Evolutionary conservation across 1,140 invertebrate species (phyloP), one percentile per base, ranked within the genome.

Genomic region (Brachionus rotundiformis): DNA sequence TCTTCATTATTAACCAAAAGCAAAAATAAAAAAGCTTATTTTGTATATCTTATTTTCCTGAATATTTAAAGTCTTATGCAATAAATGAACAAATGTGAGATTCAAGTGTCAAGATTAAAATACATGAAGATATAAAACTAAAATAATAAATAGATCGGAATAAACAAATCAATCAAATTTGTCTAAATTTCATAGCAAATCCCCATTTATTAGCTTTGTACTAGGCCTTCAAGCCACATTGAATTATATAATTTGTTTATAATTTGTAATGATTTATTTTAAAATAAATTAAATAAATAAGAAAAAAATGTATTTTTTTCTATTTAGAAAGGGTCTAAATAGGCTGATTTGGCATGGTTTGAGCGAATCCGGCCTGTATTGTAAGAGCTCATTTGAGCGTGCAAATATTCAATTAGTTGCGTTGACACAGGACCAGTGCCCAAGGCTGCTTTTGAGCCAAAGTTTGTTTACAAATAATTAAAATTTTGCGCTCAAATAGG

Each of bases 151-250:
- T 25, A 54, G 47, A 54, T 54, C 47, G 47, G 47, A 54, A 54
- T 54, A 54, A 54, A 54, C 47, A 54, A 54, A 54, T 54, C 47
- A 54, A 54, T 54, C 47, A 54, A 19, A 54, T 54, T 54, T 54
- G 47, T 54, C 47, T 54, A 54, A 19, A 54, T 54, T 54, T 54
- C 47, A 54, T 54, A 19, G 47, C 47, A 16, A 54, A 54, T 54
- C 19, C 19, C 16, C 47, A 54, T 54, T 54, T 19, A 54, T 54
- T 54, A 54, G 10, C 47, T 54, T 8, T 25, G 13, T 7, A 54
- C 4, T 25, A 54, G 47, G 47, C 16, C 47, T 54, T 54, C 16
- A 54, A 54, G 23, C 16, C 47, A 54, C 19, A 54, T 54, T 25
- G 3, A 54, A 25, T 54, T 25, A 54, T 54, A 54, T 54, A 25